These are phyloP conservation scores for Pseudorhiza aurosa DNA, from an alignment of 30 jellyfish, hydroid and myxozoan species.

Conservation along the genomic window DNA sequence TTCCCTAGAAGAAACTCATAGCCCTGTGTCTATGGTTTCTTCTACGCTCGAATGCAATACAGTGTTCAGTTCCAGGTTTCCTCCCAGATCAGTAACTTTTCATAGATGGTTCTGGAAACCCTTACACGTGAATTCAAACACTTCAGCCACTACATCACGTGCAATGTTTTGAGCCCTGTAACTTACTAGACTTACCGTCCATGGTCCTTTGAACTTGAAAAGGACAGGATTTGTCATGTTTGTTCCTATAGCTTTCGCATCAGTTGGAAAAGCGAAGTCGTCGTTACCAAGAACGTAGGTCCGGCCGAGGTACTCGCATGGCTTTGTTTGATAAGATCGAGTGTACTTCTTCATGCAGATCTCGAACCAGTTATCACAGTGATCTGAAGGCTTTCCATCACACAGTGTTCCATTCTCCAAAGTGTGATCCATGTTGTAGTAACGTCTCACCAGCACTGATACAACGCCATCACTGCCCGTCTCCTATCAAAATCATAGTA, in stretches of 20 bases:
- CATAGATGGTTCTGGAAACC: too few species aligned
- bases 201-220: constrained; percentile 35
- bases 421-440: constrained; percentile 3
- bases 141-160: too few species aligned
- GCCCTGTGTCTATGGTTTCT: too few species aligned
- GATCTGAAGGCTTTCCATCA: constrained; percentile 10
- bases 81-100: too few species aligned
- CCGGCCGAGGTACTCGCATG: constrained; percentile 39
- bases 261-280: constrained; percentile 39
- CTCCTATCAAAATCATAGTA: not conserved
- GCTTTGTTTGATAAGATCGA: not conserved
- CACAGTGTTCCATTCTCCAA: constrained; percentile 24
- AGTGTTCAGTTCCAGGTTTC: too few species aligned
- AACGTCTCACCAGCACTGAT: constrained; percentile 19
- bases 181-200: constrained; percentile 69
- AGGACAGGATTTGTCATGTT: constrained; percentile 62
- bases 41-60: too few species aligned
- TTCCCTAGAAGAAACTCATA: too few species aligned
- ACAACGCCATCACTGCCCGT: constrained; percentile 21
- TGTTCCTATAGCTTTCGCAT: constrained; percentile 46
- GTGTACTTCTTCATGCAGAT: constrained; percentile 69
- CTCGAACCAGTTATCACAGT: constrained; percentile 83
- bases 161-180: too few species aligned
- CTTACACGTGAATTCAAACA: too few species aligned
- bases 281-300: constrained; percentile 77